These are phyloP conservation scores for Dryobota labecula DNA, from an alignment of 2,888 invertebrate species.

Conservation along the genomic window DNA sequence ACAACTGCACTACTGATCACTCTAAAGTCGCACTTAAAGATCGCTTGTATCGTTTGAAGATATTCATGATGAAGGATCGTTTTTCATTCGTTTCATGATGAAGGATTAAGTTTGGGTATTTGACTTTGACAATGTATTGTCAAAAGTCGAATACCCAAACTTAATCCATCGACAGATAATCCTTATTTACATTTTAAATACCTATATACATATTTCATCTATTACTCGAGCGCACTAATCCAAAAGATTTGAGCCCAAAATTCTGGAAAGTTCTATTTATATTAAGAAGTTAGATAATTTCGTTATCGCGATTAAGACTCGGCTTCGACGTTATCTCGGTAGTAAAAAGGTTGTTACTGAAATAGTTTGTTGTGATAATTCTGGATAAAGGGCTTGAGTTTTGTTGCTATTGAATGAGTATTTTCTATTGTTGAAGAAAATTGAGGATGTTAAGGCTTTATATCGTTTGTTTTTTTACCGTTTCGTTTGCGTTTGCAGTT, in stretches of 20 bases:
- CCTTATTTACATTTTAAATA: slow-evolving; percentile 41
- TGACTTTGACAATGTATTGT: too few species aligned
- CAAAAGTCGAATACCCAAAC: not conserved
- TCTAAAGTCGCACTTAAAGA: too few species aligned
- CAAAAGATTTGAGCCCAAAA: slow-evolving; percentile 28
- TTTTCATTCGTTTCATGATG: too few species aligned
- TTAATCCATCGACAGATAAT: slow-evolving; percentile 1
- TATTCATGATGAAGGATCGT: too few species aligned
- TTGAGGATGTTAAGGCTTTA: slow-evolving; percentile 14
- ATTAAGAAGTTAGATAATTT: slow-evolving; percentile 61
- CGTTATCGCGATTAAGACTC: slow-evolving; percentile 56
- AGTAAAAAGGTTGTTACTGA: slow-evolving; percentile 53
- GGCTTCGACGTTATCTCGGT: slow-evolving; percentile 53
- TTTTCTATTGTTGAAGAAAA: slow-evolving; percentile 43
- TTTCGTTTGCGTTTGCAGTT: too few species aligned
- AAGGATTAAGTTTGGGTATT: too few species aligned
- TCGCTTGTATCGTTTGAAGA: too few species aligned
- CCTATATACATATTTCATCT: slow-evolving; percentile 22
- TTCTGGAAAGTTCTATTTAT: slow-evolving; percentile 57
- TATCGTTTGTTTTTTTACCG: too few species aligned
- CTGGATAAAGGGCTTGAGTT: slow-evolving; percentile 30
- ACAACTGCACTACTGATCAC: too few species aligned
- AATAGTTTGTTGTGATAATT: slow-evolving; percentile 55
- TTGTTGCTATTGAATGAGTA: slow-evolving; percentile 30
- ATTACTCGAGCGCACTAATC: slow-evolving; percentile 19